Evolutionary conservation across 2,113 vertebrate genomes (phyloP).

Genomic region (Tretioscincus oriximinensis): DNA sequence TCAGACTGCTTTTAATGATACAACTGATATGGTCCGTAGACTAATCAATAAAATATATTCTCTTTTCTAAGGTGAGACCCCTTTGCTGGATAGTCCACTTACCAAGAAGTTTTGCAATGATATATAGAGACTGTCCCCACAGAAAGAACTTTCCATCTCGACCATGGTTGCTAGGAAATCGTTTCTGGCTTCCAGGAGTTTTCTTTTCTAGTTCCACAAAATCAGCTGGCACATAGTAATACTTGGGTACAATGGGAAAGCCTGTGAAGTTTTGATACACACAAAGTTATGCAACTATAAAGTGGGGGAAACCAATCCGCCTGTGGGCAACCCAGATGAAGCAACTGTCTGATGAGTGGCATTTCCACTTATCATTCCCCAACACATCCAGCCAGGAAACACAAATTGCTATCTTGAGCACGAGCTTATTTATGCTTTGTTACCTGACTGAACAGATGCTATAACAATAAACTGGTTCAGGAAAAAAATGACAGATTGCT

Average conservation of each 20-base stretch:
- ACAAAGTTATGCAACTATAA: neutral
- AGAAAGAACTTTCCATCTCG: constrained; percentile 90
- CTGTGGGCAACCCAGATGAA: neutral
- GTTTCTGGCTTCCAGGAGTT: constrained; percentile 89
- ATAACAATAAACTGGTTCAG: neutral
- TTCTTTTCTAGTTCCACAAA: constrained; percentile 92
- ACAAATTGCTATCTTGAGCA: neutral
- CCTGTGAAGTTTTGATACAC: constrained; percentile 69
- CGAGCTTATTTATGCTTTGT: neutral
- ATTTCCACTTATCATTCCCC: neutral
- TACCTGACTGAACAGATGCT: neutral
- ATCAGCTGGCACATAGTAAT: constrained; percentile 93
- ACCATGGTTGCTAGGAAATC: constrained; percentile 93
- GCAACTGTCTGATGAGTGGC: neutral
- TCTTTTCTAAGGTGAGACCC: too few relatives aligned
- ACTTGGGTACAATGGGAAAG: constrained; percentile 88
- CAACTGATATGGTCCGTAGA: too few relatives aligned
- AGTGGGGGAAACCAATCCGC: neutral
- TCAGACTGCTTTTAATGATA: too few relatives aligned
- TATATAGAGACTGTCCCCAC: constrained; percentile 92
- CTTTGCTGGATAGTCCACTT: constrained; percentile 47
- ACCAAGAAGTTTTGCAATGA: constrained; percentile 94
- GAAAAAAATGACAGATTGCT: neutral
- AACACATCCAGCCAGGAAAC: neutral
- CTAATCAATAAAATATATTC: too few relatives aligned